Percentiles rank a stretch among this genome's conserved stretches.
Evolutionary conservation across 2,888 invertebrate species (phyloP).

Genomic region (Drosophila seclusa): DNA sequence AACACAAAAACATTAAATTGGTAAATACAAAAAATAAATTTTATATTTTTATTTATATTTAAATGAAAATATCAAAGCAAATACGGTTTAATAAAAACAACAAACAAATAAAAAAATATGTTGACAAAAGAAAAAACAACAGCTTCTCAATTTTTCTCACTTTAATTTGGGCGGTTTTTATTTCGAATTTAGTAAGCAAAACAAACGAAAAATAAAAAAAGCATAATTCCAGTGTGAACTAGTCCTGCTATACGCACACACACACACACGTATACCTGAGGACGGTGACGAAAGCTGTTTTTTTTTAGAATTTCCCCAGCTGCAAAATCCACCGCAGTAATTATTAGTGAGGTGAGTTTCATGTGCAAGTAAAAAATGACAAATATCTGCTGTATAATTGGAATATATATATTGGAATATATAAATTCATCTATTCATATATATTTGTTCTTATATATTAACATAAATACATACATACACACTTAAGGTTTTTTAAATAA

Average conservation of each 20-base stretch:
- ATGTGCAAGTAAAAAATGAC: neutral
- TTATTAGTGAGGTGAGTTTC: neutral
- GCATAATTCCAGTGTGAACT: too few species aligned
- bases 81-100: conserved; percentile 41
- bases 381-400: neutral
- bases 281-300: neutral
- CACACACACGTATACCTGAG: too few species aligned
- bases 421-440: neutral
- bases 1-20: conserved; percentile 25
- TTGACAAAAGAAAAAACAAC: conserved; percentile 34
- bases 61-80: conserved; percentile 30
- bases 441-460: neutral
- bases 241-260: too few species aligned
- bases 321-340: neutral
- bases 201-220: too few species aligned
- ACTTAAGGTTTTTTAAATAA: neutral
- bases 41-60: too few species aligned
- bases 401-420: neutral
- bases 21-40: conserved; percentile 29
- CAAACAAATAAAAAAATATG: conserved; percentile 30
- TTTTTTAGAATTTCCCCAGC: neutral
- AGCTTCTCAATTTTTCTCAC: neutral
- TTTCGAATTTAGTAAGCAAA: too few species aligned
- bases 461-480: conserved; percentile 1
- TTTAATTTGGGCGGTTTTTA: neutral